Conservation (phyloP, 2,113 vertebrate genomes). For the Motacilla tschutschensis region DNA sequence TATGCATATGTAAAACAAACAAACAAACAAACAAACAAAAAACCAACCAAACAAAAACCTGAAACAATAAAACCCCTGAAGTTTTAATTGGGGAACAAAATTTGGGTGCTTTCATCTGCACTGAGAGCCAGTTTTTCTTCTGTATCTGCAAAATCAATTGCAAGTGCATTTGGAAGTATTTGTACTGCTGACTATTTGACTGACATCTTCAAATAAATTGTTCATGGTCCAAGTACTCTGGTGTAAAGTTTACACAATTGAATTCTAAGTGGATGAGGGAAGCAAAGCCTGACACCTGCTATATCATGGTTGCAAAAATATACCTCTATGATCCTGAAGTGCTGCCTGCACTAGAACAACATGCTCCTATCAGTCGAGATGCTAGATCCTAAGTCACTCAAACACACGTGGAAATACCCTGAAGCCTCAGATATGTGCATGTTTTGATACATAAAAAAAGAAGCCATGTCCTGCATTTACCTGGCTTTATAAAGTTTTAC, state of each 20-base stretch:
- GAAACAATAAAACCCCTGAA: neutral
- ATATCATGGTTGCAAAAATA: constrained; percentile 2
- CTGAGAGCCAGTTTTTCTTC: neutral
- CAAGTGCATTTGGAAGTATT: constrained; percentile 12
- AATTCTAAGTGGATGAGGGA: constrained; percentile 5
- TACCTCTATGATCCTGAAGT: neutral
- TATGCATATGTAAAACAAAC: neutral
- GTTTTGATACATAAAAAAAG: neutral
- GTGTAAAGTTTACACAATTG: constrained; percentile 27
- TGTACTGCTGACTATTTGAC: constrained; percentile 20
- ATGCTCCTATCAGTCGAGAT: neutral
- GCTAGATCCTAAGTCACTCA: neutral
- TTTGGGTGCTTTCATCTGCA: neutral
- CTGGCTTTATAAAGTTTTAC: neutral
- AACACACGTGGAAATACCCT: neutral
- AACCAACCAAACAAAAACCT: accelerated
- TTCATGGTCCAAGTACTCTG: constrained; percentile 29
- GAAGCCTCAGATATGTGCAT: neutral
- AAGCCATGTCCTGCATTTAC: neutral
- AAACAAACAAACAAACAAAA: neutral
- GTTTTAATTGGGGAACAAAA: neutral
- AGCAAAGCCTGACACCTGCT: constrained; percentile 11
- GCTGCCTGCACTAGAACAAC: neutral
- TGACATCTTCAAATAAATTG: constrained; percentile 47
- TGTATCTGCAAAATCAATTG: neutral